These are phyloP conservation scores for Morpho achilles DNA, from an alignment of 2,888 invertebrate species.

Conservation along the genomic window DNA sequence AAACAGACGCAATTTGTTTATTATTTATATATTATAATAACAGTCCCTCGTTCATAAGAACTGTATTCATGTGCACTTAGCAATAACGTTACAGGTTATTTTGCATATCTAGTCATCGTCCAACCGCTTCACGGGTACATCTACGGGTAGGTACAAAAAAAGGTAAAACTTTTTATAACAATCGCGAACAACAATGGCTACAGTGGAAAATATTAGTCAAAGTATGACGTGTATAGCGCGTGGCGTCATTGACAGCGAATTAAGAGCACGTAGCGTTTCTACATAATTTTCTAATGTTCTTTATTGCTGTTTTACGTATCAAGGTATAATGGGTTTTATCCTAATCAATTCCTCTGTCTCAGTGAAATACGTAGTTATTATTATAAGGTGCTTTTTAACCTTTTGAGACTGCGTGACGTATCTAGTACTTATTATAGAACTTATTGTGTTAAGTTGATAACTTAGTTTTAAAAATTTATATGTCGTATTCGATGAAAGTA, in stretches of 20 bases:
- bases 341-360: too few species aligned
- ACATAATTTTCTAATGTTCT: too few species aligned
- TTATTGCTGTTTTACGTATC: too few species aligned
- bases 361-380: too few species aligned
- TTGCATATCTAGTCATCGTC: slow-evolving; percentile 42
- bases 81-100: slow-evolving; percentile 33
- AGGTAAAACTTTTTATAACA: slow-evolving; percentile 61
- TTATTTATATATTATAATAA: slow-evolving; percentile 63
- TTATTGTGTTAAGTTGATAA: too few species aligned
- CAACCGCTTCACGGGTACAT: slow-evolving; percentile 20
- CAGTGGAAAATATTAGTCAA: slow-evolving; percentile 66
- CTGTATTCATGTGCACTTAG: slow-evolving; percentile 38
- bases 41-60: slow-evolving; percentile 41
- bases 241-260: slow-evolving; percentile 30
- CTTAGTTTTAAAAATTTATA: too few species aligned
- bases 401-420: too few species aligned
- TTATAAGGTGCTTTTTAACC: too few species aligned
- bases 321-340: too few species aligned
- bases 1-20: slow-evolving; percentile 56
- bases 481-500: too few species aligned
- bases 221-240: slow-evolving; percentile 46
- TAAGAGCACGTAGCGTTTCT: slow-evolving; percentile 19
- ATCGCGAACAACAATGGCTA: slow-evolving; percentile 65
- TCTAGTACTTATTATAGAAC: too few species aligned
- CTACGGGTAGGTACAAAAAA: slow-evolving; percentile 53